Percentiles rank a stretch among this genome's conserved stretches.
phyloP scores from a whole-genome alignment of 2,888 invertebrate species.

The Brenthis ino region DNA sequence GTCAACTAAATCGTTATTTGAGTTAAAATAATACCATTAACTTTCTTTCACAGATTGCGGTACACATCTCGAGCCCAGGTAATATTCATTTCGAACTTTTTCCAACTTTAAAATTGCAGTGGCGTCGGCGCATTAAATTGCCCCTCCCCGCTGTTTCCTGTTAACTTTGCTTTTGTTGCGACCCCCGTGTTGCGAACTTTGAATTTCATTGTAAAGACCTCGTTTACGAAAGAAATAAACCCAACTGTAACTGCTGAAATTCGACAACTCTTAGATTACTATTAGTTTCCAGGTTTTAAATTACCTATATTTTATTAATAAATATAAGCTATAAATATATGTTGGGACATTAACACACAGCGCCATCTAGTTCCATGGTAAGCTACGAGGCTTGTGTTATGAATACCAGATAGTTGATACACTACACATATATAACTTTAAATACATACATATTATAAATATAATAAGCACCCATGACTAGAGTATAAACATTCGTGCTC shows the following conservation, averaged over 20 bases:
- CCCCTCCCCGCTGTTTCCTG: conserved; percentile 14
- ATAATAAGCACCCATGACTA: too few relatives aligned
- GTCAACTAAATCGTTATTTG: neutral
- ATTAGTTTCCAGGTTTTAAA: neutral
- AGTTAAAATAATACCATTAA: conserved; percentile 2
- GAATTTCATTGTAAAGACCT: conserved; percentile 24
- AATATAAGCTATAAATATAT: too few relatives aligned
- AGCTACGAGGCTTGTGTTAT: too few relatives aligned
- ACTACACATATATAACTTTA: too few relatives aligned
- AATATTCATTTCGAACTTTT: conserved; percentile 33
- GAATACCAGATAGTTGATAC: too few relatives aligned
- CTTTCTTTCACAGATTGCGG: conserved; percentile 31
- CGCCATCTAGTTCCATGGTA: too few relatives aligned
- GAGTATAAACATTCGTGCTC: too few relatives aligned
- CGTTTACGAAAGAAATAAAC: conserved; percentile 22
- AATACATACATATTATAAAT: too few relatives aligned
- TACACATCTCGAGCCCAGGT: conserved; percentile 24
- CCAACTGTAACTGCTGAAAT: conserved; percentile 5
- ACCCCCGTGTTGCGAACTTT: conserved; percentile 23
- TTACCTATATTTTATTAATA: neutral
- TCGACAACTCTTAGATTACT: neutral
- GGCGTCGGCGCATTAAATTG: conserved; percentile 31
- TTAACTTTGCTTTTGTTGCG: conserved; percentile 23
- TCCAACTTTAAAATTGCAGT: conserved; percentile 24
- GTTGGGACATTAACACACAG: too few relatives aligned